These are phyloP conservation scores for Dendrocopos noguchii DNA, from an alignment of 2,113 vertebrate genomes.

Conservation along the genomic window DNA sequence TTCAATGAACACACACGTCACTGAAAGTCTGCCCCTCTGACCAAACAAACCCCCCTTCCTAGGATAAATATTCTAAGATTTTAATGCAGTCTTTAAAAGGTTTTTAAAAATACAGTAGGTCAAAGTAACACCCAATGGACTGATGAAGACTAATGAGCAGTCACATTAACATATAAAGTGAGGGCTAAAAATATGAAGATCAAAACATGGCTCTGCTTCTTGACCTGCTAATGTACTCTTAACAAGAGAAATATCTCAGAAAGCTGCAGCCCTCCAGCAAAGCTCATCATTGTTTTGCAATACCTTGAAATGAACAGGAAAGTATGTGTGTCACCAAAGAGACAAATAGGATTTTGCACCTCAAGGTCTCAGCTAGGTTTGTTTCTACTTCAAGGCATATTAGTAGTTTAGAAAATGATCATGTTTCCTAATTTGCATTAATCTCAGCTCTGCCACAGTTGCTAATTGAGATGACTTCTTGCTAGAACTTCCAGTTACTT, in stretches of 20 bases:
- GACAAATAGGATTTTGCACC: not conserved
- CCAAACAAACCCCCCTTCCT: not conserved
- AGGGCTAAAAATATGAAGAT: conserved; percentile 12
- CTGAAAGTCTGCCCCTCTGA: not conserved
- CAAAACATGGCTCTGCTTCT: conserved; percentile 2
- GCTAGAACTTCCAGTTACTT: not conserved
- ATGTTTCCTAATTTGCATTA: conserved; percentile 11
- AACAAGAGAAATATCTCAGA: conserved; percentile 23
- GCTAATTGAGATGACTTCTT: not conserved
- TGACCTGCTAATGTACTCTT: conserved; percentile 9
- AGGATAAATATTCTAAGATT: not conserved
- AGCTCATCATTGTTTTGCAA: not conserved
- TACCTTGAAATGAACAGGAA: not conserved
- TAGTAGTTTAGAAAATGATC: not conserved
- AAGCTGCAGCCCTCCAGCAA: not conserved
- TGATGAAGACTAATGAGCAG: not conserved
- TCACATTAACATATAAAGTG: not conserved
- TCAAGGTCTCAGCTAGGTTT: not conserved
- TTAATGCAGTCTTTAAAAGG: not conserved
- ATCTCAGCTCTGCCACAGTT: not conserved
- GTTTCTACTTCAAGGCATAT: conserved; percentile 8
- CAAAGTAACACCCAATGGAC: not conserved
- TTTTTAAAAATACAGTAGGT: not conserved
- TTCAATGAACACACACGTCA: not conserved
- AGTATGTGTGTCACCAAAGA: not conserved